Evolutionary conservation across 2,888 invertebrate genomes (phyloP).

Genomic region (Caenorhabditis parvicauda): DNA sequence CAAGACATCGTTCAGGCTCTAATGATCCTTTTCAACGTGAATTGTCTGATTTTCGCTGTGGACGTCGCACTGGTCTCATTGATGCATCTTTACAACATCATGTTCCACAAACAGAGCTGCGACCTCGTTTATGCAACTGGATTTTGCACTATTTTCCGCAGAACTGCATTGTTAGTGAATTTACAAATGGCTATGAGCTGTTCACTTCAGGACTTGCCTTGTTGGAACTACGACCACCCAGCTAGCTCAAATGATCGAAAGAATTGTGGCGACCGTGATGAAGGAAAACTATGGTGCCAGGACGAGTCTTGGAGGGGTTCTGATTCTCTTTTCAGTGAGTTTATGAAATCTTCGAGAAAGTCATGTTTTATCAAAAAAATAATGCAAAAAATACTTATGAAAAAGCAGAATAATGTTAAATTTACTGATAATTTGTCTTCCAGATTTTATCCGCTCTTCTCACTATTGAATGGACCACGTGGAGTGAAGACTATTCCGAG

Average conservation of each 20-base stretch:
- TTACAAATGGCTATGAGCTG: not conserved
- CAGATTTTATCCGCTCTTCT: slow-evolving; percentile 17
- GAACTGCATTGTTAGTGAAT: slow-evolving; percentile 18
- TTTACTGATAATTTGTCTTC: not conserved
- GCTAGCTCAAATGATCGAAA: slow-evolving; percentile 19
- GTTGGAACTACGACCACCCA: slow-evolving; percentile 21
- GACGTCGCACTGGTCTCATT: slow-evolving; percentile 12
- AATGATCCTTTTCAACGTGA: slow-evolving; percentile 18
- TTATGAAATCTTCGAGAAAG: not conserved
- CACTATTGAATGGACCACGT: slow-evolving; percentile 17
- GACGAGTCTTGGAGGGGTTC: slow-evolving; percentile 14
- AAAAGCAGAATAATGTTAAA: not conserved
- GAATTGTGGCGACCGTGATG: slow-evolving; percentile 12
- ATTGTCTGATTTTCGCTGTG: slow-evolving; percentile 16
- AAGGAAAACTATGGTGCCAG: slow-evolving; percentile 19
- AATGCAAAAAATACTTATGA: too few species aligned
- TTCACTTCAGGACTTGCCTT: slow-evolving; percentile 15
- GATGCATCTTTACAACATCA: slow-evolving; percentile 10
- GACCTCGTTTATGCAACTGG: slow-evolving; percentile 14
- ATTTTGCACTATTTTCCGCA: slow-evolving; percentile 10
- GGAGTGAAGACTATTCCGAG: slow-evolving; percentile 18
- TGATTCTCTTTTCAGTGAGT: slow-evolving; percentile 17
- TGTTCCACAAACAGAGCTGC: slow-evolving; percentile 16
- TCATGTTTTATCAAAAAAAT: not conserved
- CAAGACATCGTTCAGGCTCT: slow-evolving; percentile 5